phyloP scores from a whole-genome alignment of 2,113 vertebrate species.

The Melanotaenia duboulayi region DNA sequence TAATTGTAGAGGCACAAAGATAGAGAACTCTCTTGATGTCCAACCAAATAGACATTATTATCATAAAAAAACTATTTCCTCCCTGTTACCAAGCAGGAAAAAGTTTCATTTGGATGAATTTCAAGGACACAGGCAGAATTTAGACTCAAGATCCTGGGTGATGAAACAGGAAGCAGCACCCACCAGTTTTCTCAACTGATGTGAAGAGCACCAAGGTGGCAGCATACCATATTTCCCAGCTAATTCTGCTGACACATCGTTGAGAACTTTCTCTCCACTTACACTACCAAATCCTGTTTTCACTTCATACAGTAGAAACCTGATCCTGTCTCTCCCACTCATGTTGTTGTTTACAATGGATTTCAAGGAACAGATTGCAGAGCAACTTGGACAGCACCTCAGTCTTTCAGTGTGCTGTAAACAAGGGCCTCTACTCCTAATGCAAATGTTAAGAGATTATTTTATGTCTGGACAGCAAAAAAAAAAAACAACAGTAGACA shows the following conservation, averaged over 20 bases:
- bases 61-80: slow-evolving; percentile 65
- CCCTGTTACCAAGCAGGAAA: background rate
- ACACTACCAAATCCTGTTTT: slow-evolving; percentile 49
- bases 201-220: slow-evolving; percentile 30
- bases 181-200: slow-evolving; percentile 44
- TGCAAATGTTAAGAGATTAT: slow-evolving; percentile 38
- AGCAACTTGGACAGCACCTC: slow-evolving; percentile 33
- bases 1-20: slow-evolving; percentile 29
- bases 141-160: slow-evolving; percentile 34
- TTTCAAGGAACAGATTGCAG: slow-evolving; percentile 64
- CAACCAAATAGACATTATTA: slow-evolving; percentile 11
- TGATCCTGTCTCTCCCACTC: slow-evolving; percentile 54
- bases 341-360: slow-evolving; percentile 35
- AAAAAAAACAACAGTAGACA: background rate
- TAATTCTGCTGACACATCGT: slow-evolving; percentile 67
- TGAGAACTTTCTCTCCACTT: slow-evolving; percentile 60
- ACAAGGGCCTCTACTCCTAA: slow-evolving; percentile 37
- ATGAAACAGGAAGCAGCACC: slow-evolving; percentile 36
- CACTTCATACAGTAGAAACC: slow-evolving; percentile 56
- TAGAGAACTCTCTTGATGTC: slow-evolving; percentile 3
- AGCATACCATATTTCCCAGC: background rate
- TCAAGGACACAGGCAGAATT: slow-evolving; percentile 19
- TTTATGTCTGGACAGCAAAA: slow-evolving; percentile 17
- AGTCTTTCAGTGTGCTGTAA: slow-evolving; percentile 43
- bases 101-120: slow-evolving; percentile 20